Conservation (phyloP, 2,888 invertebrate genomes). For the Bedellia somnulentella region DNA sequence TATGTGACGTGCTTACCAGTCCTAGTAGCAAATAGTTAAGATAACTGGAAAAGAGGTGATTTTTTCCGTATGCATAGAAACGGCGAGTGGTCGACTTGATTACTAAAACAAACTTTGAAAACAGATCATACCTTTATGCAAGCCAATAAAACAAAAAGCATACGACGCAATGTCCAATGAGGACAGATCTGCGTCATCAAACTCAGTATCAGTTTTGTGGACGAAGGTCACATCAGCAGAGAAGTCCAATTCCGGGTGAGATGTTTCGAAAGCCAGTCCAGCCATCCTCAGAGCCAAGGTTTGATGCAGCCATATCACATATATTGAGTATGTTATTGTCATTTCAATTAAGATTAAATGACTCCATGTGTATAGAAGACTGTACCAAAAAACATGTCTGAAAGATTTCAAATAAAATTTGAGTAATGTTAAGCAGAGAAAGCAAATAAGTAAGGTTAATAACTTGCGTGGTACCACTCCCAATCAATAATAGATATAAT, state of each 20-base stretch:
- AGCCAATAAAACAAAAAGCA: conserved; percentile 79
- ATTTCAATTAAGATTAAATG: conserved; percentile 76
- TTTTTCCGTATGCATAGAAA: too few species aligned
- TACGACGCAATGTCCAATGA: conserved; percentile 74
- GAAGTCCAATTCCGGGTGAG: conserved; percentile 1
- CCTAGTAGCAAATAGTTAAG: too few species aligned
- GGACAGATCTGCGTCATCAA: conserved; percentile 40
- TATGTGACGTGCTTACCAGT: too few species aligned
- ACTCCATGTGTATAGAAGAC: conserved; percentile 75
- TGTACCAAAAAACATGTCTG: conserved; percentile 70
- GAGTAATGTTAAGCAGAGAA: too few species aligned
- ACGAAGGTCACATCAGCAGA: too few species aligned
- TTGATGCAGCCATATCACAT: conserved; percentile 79
- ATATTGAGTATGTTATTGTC: conserved; percentile 65
- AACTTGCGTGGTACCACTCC: too few species aligned
- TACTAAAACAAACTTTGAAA: conserved; percentile 1
- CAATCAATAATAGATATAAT: too few species aligned
- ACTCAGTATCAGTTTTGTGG: conserved; percentile 17
- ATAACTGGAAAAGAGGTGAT: too few species aligned
- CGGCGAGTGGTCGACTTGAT: background rate
- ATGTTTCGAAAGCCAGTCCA: conserved; percentile 80
- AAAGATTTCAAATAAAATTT: too few species aligned
- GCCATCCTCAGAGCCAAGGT: conserved; percentile 79
- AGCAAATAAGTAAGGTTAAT: too few species aligned
- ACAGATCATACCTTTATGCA: conserved; percentile 82